phyloP scores from a whole-genome alignment of 1,140 invertebrate species.

The Sinonovacula constricta region DNA sequence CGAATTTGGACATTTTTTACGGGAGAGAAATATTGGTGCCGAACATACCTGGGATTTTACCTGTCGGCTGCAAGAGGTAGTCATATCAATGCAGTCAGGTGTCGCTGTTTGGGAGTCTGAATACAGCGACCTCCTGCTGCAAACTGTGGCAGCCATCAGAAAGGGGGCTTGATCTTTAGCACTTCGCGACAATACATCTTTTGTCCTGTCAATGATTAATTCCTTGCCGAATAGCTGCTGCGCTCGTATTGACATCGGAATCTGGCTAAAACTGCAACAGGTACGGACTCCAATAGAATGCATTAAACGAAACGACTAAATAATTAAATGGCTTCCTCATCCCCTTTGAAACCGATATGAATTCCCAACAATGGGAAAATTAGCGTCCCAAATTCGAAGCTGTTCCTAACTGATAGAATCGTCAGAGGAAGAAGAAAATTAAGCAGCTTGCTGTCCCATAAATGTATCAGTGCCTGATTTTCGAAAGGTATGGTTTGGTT shows the following conservation, averaged over 20 bases:
- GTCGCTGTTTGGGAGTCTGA: no score
- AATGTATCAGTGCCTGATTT: background rate
- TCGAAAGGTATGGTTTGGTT: background rate
- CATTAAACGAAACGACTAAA: constrained; percentile 33
- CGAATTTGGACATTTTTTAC: no score
- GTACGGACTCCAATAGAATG: constrained; percentile 6
- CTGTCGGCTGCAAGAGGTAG: no score
- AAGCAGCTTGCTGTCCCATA: background rate
- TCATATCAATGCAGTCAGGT: no score
- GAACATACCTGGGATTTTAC: no score
- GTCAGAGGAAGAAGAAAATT: constrained; percentile 12
- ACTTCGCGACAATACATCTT: constrained; percentile 41
- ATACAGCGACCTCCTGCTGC: no score
- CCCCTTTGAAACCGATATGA: constrained; percentile 44
- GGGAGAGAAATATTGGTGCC: no score
- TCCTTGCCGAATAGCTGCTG: background rate
- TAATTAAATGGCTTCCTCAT: constrained; percentile 33
- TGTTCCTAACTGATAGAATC: constrained; percentile 23
- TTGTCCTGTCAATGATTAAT: constrained; percentile 39
- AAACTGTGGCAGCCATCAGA: constrained; percentile 11
- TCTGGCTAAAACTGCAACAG: background rate
- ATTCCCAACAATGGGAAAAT: constrained; percentile 41
- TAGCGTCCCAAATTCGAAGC: constrained; percentile 21
- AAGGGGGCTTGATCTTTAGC: constrained; percentile 32
- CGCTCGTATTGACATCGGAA: constrained; percentile 35